Base-by-base conservation (phyloP, 2,113 vertebrate species). In the Promerops cafer region DNA sequence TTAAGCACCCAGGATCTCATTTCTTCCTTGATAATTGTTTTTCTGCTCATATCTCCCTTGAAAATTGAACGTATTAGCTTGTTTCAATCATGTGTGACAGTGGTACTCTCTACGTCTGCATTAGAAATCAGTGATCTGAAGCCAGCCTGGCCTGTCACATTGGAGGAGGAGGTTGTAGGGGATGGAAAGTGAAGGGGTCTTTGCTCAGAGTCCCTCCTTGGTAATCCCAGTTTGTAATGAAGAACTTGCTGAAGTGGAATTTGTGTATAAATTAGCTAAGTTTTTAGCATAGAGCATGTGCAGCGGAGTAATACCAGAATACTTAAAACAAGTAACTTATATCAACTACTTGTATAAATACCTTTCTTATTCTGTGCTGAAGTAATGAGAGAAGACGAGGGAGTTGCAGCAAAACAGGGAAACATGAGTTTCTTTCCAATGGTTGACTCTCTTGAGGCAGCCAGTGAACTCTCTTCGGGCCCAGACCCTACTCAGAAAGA, bases 11-110 rank as follows among this genome's bases (percentile, higher is more conserved):
- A 91, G 84, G 78, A 91, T 93, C 82, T 91, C 78, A 83, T 93
- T 95, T 96, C 82, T 93, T 94, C 59, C 54, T 80, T 77, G 79
- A 91, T 96, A 88, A 96, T 90, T 94, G 78, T 95, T 95, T 96
- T 72, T 91, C 79, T 94, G 63, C 68, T 91, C 12, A 8, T 61
- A 95, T 92, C 63, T 95, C 79, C 88, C 75, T 81, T 93, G 75
- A 93, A 94, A 93, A 95, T 80, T 75, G 87, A 94, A 90, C 52
- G 47, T 75, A 83, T 94, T 93, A 86, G n/a, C 52, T 91, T 80
- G 60, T 93, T 94, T 93, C 87, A 88, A 20, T 96, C 75, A 59
- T 81, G 35, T 94, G 45, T 94, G 92, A 81, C 71, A 81, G 61
- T 24, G 31, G 42, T 75, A 45, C 50, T 86, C 45, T 84, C 52